Evolutionary conservation across 1,140 invertebrate species (phyloP), one percentile per base, ranked within the genome.

Genomic region (Phymorhynchus buccinoides): DNA sequence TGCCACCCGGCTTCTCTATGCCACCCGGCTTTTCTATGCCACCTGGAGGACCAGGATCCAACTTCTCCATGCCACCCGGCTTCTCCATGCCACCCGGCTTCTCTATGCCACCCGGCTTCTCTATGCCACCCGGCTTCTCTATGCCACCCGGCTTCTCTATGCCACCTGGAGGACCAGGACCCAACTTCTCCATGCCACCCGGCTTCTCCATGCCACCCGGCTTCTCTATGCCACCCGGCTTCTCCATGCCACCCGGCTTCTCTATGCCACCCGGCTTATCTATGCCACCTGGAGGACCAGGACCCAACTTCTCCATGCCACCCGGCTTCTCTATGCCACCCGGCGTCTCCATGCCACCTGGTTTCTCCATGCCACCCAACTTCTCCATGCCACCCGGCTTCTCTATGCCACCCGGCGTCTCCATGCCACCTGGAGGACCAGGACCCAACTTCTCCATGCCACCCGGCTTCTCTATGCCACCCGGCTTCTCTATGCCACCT

Each of bases 141-240:
- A 71, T 71, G 66, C 66, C 66, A 71, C 30, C 66, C 22, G 66
- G 66, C 22, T 71, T 32, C 66, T 7, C 66, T 71, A 35, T 32
- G 66, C 66, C 66, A 71, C 66, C 66, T 37, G 66, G 66, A 7
- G n/a, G n/a, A n/a, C n/a, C n/a, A n/a, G n/a, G n/a, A n/a, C n/a
- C n/a, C n/a, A n/a, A n/a, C n/a, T 6, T 7, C n/a, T 35, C 2
- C 6, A 32, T 35, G 30, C 66, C 66, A 71, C 30, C 66, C 3
- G 66, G 66, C 3, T 71, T 71, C 66, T 7, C 66, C 35, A 35
- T 32, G 30, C 66, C 66, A 71, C 66, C 30, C 22, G 66, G 66
- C 3, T 6, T 7, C 6, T 6, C 3, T 71, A 32, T 35, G 3
- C 30, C 32, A 71, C 22, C 62, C 22, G 62, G 62, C 22, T 18